Evolutionary conservation across 2,888 invertebrate genomes (phyloP).

Genomic region (Hymenopus coronatus): DNA sequence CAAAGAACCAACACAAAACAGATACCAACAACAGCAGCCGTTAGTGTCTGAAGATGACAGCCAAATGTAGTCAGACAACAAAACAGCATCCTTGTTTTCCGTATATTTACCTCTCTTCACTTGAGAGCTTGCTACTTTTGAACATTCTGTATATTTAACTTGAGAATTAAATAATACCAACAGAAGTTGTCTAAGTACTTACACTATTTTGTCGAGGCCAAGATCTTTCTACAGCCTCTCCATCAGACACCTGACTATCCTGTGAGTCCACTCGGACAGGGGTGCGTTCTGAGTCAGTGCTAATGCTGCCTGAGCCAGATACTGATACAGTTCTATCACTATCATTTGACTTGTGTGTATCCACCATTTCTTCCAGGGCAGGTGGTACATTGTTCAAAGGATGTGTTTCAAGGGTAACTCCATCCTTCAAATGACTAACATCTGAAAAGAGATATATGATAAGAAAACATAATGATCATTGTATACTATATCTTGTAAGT

Average conservation of each 20-base stretch:
- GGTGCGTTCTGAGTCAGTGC: constrained; percentile 80
- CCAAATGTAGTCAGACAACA: too few species aligned
- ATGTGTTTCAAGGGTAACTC: constrained; percentile 55
- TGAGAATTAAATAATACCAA: too few species aligned
- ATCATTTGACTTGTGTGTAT: constrained; percentile 51
- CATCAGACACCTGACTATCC: constrained; percentile 71
- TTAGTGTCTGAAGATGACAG: too few species aligned
- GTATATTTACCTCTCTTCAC: too few species aligned
- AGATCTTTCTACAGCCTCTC: constrained; percentile 50
- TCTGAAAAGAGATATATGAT: constrained; percentile 1
- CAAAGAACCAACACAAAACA: too few species aligned
- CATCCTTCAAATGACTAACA: constrained; percentile 44
- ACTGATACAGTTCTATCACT: constrained; percentile 59
- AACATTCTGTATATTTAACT: too few species aligned
- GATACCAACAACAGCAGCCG: too few species aligned
- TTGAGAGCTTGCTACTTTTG: too few species aligned
- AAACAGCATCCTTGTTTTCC: too few species aligned
- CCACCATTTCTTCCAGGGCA: constrained; percentile 44
- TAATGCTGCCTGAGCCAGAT: constrained; percentile 67
- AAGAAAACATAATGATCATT: neutral
- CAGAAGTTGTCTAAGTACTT: constrained; percentile 41
- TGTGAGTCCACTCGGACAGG: constrained; percentile 79
- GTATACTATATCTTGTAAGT: neutral
- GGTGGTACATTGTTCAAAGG: constrained; percentile 41
- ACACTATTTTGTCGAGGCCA: constrained; percentile 84